phyloP scores from a whole-genome alignment of 2,797 vertebrate genomes.

The Sarcoramphus papa region DNA sequence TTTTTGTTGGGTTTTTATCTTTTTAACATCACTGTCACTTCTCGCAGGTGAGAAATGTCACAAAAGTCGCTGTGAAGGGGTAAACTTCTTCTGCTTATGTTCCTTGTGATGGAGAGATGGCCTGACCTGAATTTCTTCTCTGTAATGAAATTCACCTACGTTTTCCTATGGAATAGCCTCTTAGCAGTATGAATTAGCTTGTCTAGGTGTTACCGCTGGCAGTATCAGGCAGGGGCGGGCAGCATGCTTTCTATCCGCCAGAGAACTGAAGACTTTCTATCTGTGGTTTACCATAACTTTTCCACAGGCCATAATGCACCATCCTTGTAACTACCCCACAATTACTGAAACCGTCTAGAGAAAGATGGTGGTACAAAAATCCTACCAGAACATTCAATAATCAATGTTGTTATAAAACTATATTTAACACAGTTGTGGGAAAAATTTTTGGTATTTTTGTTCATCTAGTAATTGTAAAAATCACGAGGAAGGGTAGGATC shows the following conservation, averaged over 20 bases:
- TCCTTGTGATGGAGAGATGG: neutral
- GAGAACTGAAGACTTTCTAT: neutral
- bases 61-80: neutral
- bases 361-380: neutral
- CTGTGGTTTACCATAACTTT: neutral
- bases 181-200: neutral
- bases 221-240: neutral
- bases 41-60: neutral
- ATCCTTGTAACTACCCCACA: neutral
- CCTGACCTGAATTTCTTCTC: neutral
- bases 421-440: neutral
- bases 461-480: neutral
- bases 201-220: neutral
- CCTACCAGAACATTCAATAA: neutral
- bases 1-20: neutral
- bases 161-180: neutral
- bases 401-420: neutral
- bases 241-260: fast-evolving
- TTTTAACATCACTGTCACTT: neutral
- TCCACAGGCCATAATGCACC: neutral
- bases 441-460: neutral
- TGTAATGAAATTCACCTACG: neutral
- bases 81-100: neutral
- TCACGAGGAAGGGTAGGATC: too few relatives aligned
- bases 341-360: neutral